Evolutionary conservation across 2,797 vertebrate genomes (phyloP).

Genomic region (Spheniscus humboldti): DNA sequence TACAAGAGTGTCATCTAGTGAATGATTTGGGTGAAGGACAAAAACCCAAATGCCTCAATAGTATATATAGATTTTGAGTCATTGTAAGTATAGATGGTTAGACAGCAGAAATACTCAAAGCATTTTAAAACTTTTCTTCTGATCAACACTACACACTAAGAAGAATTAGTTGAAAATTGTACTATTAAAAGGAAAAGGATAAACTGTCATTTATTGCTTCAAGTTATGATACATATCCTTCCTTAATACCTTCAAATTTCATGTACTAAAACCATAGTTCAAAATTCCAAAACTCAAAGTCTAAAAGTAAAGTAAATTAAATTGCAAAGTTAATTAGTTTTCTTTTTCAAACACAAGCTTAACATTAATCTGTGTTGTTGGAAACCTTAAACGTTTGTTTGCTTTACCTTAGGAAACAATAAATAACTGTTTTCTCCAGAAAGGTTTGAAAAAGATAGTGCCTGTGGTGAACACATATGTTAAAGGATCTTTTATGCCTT

Average conservation of each 20-base stretch:
- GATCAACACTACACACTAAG: not conserved
- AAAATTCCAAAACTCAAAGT: not conserved
- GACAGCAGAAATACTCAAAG: not conserved
- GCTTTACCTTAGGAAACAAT: not conserved
- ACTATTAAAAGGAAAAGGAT: not conserved
- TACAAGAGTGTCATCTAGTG: constrained; percentile 63
- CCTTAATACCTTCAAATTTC: not conserved
- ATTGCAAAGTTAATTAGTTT: not conserved
- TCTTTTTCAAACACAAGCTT: not conserved
- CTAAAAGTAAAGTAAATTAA: not conserved
- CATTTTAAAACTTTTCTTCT: not conserved
- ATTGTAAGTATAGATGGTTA: not conserved
- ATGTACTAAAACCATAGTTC: not conserved
- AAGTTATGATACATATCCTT: not conserved
- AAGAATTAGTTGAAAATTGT: not conserved
- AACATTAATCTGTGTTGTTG: not conserved
- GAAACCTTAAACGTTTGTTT: not conserved
- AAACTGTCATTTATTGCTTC: not conserved
- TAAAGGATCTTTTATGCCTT: not conserved
- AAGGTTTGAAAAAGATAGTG: not conserved
- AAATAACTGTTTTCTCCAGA: not conserved
- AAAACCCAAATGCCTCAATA: not conserved
- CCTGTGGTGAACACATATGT: not conserved
- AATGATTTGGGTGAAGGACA: not conserved
- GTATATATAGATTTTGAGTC: not conserved